Base-by-base conservation (phyloP, 2,797 vertebrate genomes). In the Diglossa cyanea region DNA sequence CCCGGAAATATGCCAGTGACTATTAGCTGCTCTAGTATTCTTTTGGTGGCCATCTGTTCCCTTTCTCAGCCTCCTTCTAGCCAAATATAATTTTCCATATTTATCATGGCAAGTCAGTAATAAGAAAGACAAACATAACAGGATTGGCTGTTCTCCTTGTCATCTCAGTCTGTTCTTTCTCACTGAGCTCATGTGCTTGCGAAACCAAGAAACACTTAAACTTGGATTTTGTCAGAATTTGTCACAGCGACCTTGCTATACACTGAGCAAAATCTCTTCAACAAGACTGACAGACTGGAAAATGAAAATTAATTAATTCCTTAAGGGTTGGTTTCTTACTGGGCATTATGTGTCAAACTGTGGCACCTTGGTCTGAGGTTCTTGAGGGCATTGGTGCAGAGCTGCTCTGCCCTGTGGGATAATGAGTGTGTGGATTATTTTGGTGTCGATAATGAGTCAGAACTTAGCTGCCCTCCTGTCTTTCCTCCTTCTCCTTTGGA, bases 41-140 rank as follows among this genome's bases (percentile, higher is more conserved):
- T 96, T 96, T 95, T 90, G 95, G 94, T 91, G 87, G 93, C 95
- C 95, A 96, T 95, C 95, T 93, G 94, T 95, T 96, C 95, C 74
- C 75, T 94, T 95, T 96, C 95, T 96, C 94, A 95, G 93, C 84
- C 91, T 94, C 93, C 95, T 94, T 85, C 94, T 94, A 96, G 94
- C 94, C 95, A 92, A 96, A 96, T 92, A 95, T 94, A 96, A 93
- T 95, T 94, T 95, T 96, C 95, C 94, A 95, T 95, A 96, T 96
- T 94, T 95, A 93, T 93, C 94, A 71, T 89, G 89, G 96, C 88
- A 96, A 96, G 94, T 82, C 87, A 91, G 95, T 93, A 95, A 92
- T 96, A 96, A 92, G 92, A 95, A 96, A 93, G 95, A 81, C 86
- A 96, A 96, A 92, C 88, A 88, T 94, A 96, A 96, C 91, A 82